Evolutionary conservation across 2,797 vertebrate genomes (phyloP).

Genomic region (Paguma larvata): DNA sequence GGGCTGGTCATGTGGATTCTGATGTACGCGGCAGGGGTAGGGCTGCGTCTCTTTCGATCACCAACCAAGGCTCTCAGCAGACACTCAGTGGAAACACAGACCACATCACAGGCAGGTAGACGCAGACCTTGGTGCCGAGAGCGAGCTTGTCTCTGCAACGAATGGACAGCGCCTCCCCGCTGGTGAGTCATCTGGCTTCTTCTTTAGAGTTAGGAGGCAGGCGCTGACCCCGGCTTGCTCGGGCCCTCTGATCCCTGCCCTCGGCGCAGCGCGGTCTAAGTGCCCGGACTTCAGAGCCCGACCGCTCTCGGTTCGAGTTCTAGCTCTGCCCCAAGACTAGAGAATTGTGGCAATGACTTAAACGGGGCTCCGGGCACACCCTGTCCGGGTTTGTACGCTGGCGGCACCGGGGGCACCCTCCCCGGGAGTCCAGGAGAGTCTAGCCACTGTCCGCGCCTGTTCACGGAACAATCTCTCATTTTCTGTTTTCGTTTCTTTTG

Average conservation of each 20-base stretch:
- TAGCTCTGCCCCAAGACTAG: background rate
- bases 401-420: background rate
- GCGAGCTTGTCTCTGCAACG: background rate
- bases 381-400: background rate
- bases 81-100: conserved; percentile 54
- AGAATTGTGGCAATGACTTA: background rate
- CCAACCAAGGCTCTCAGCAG: conserved; percentile 35
- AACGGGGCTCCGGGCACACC: rapidly evolving
- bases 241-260: background rate
- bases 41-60: background rate
- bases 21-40: background rate
- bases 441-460: background rate
- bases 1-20: background rate
- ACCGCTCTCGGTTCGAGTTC: background rate
- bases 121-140: background rate
- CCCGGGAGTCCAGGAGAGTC: background rate
- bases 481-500: background rate
- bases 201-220: background rate
- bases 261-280: rapidly evolving
- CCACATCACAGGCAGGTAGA: conserved; percentile 72
- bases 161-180: background rate
- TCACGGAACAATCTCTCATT: background rate
- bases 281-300: background rate
- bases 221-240: background rate
- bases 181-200: conserved; percentile 67